phyloP scores from a whole-genome alignment of 92 coral and sea anemone genomes.

The Micromussa lordhowensis region DNA sequence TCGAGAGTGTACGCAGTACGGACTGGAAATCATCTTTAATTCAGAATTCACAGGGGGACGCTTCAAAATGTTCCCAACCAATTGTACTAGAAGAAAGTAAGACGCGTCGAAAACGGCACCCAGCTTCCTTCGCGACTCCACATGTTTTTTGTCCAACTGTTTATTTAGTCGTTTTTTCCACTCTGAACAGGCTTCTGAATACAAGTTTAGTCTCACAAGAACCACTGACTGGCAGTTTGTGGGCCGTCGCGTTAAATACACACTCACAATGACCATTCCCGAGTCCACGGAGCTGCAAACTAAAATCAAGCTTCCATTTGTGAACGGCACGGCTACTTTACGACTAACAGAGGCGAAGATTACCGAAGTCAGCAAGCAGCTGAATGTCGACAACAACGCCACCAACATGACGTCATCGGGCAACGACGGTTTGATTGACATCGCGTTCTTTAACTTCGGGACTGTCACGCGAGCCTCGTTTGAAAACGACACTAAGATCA shows the following conservation, averaged over 20 bases:
- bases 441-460: constrained; percentile 66
- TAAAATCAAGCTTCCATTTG: constrained; percentile 66
- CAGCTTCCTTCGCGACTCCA: too few species aligned
- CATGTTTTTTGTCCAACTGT: background rate
- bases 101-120: too few species aligned
- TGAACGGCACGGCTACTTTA: constrained; percentile 55
- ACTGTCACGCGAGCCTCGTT: constrained; percentile 47
- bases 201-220: constrained; percentile 51
- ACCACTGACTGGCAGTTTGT: constrained; percentile 57
- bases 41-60: too few species aligned
- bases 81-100: too few species aligned
- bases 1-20: too few species aligned
- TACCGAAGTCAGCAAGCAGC: constrained; percentile 21
- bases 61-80: too few species aligned
- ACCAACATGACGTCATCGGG: constrained; percentile 61
- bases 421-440: constrained; percentile 52
- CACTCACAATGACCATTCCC: constrained; percentile 50
- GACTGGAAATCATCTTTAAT: too few species aligned
- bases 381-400: constrained; percentile 43
- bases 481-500: constrained; percentile 16
- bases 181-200: constrained; percentile 53
- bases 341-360: constrained; percentile 49
- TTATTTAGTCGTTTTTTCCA: background rate
- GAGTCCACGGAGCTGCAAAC: constrained; percentile 53
- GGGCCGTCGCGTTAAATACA: constrained; percentile 63